Evolutionary conservation across 1,140 invertebrate species (phyloP).

Genomic region (Conopomorpha cramerella): DNA sequence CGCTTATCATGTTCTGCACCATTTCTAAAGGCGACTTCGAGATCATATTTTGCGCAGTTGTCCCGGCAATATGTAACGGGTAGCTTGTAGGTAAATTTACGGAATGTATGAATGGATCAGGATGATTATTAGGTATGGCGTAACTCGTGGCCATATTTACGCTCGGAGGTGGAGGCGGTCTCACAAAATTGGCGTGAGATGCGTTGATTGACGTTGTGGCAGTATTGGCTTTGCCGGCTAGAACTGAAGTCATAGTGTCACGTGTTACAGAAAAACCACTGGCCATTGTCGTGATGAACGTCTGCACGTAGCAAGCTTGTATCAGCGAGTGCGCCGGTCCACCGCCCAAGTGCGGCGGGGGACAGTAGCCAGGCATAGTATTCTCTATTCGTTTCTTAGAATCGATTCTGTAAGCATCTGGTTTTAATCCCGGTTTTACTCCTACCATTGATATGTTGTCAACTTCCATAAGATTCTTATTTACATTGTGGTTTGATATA

Average conservation of each 20-base stretch:
- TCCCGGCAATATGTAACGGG: conserved; percentile 52
- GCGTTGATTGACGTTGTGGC: conserved; percentile 74
- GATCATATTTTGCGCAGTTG: conserved; percentile 56
- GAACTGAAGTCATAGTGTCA: conserved; percentile 77
- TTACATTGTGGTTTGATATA: conserved; percentile 51
- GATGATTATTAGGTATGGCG: conserved; percentile 46
- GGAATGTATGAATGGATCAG: conserved; percentile 39
- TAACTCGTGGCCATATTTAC: conserved; percentile 55
- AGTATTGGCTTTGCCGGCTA: conserved; percentile 75
- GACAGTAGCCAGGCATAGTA: conserved; percentile 49
- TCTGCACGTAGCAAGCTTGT: conserved; percentile 42
- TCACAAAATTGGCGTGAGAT: conserved; percentile 54
- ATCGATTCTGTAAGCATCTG: conserved; percentile 28
- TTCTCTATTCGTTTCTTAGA: conserved; percentile 30
- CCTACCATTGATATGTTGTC: conserved; percentile 56
- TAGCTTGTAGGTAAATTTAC: conserved; percentile 54
- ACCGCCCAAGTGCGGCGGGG: conserved; percentile 42
- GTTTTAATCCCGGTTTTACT: conserved; percentile 33
- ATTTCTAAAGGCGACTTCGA: conserved; percentile 78
- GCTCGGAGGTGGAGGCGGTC: conserved; percentile 44
- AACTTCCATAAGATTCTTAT: conserved; percentile 54
- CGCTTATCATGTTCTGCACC: conserved; percentile 80
- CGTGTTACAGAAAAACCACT: conserved; percentile 73
- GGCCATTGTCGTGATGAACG: conserved; percentile 73
- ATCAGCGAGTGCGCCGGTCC: conserved; percentile 37